Percentiles rank a stretch among this genome's conserved stretches.
These are phyloP conservation scores for Himalopsyche phryganea DNA, from an alignment of 1,140 invertebrate genomes.

Conservation along the genomic window DNA sequence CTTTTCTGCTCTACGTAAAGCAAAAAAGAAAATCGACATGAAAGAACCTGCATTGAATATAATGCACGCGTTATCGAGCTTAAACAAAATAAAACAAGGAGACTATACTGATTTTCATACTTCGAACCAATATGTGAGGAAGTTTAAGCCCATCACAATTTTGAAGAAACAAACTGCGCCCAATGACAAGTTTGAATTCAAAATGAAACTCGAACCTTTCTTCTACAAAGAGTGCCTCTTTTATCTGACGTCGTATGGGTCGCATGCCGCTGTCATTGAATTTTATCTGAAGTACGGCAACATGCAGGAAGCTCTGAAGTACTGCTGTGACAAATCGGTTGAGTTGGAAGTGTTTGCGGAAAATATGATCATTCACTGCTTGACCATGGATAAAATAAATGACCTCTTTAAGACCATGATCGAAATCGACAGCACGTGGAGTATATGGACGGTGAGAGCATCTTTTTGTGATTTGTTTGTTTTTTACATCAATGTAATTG, in stretches of 20 bases:
- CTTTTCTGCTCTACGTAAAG: constrained; percentile 26
- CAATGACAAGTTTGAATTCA: constrained; percentile 34
- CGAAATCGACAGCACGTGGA: constrained; percentile 58
- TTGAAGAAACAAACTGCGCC: constrained; percentile 38
- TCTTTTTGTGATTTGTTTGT: too few relatives aligned
- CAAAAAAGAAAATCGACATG: constrained; percentile 48
- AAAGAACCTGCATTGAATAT: constrained; percentile 57
- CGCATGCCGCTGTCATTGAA: constrained; percentile 61
- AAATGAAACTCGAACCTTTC: constrained; percentile 48
- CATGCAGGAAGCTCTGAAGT: constrained; percentile 57
- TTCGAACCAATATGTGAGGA: constrained; percentile 39
- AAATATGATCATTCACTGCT: constrained; percentile 61
- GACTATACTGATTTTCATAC: constrained; percentile 52
- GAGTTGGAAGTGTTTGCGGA: constrained; percentile 67
- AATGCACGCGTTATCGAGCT: constrained; percentile 54
- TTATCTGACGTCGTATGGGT: constrained; percentile 70
- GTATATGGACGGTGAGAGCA: constrained; percentile 62
- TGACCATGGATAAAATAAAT: constrained; percentile 60
- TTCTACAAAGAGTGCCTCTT: constrained; percentile 70
- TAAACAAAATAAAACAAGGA: constrained; percentile 54
- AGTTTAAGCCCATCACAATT: constrained; percentile 38
- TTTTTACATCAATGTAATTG: too few relatives aligned
- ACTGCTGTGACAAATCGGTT: constrained; percentile 62
- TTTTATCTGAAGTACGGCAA: constrained; percentile 67
- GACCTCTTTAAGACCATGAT: constrained; percentile 59